Evolutionary conservation across 1,140 invertebrate species (phyloP).

Genomic region (Belonocnema kinseyi): DNA sequence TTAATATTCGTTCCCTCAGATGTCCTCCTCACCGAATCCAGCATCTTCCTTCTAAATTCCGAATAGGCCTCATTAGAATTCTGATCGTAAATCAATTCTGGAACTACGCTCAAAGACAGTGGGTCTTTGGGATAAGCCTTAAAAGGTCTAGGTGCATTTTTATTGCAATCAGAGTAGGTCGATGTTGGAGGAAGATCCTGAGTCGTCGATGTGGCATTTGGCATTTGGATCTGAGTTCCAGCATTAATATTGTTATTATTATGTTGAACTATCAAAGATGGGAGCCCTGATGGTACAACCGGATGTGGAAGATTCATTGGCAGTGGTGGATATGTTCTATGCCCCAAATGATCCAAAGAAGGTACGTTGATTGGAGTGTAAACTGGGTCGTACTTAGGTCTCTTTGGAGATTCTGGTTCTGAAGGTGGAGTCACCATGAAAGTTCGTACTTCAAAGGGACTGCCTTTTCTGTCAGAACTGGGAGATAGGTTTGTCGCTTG

Average conservation of each 20-base stretch:
- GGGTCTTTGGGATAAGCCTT: slow-evolving; percentile 85
- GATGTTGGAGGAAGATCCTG: slow-evolving; percentile 10
- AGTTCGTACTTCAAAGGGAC: neutral
- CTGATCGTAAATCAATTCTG: slow-evolving; percentile 73
- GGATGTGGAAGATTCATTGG: slow-evolving; percentile 40
- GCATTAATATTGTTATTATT: neutral
- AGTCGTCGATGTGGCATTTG: slow-evolving; percentile 4
- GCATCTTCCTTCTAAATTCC: slow-evolving; percentile 81
- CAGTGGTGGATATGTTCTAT: slow-evolving; percentile 31
- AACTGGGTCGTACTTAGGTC: slow-evolving; percentile 44
- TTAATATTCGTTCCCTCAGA: slow-evolving; percentile 81
- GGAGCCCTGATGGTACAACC: slow-evolving; percentile 1
- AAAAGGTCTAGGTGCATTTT: slow-evolving; percentile 79
- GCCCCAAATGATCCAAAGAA: neutral
- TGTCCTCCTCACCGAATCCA: slow-evolving; percentile 79
- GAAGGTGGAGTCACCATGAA: slow-evolving; percentile 62
- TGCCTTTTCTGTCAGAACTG: slow-evolving; percentile 33
- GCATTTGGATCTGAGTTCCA: slow-evolving; percentile 22
- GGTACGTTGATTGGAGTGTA: slow-evolving; percentile 32
- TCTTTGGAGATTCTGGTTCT: slow-evolving; percentile 57
- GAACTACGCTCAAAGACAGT: slow-evolving; percentile 76
- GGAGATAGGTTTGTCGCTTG: slow-evolving; percentile 41
- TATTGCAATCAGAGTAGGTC: slow-evolving; percentile 38
- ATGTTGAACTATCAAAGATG: neutral
- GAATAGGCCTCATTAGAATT: slow-evolving; percentile 79